Evolutionary conservation across 2,888 invertebrate genomes (phyloP).

Genomic region (Octonoba sinensis): DNA sequence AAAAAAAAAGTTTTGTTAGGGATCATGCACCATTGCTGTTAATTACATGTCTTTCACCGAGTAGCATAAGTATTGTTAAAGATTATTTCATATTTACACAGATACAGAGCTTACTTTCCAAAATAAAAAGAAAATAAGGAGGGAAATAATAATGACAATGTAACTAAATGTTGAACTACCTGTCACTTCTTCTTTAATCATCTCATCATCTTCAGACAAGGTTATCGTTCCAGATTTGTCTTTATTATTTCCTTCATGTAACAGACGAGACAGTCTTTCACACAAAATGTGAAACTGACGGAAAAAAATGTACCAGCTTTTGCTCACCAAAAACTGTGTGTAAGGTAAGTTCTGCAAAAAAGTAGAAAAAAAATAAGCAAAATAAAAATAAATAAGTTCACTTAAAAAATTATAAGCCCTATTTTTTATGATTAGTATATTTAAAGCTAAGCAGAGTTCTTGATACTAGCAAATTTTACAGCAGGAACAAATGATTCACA

Average conservation of each 20-base stretch:
- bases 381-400: not conserved
- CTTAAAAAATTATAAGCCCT: too few relatives aligned
- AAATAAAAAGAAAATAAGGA: not conserved
- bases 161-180: not conserved
- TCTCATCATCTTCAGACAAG: constrained; percentile 2
- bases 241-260: constrained; percentile 20
- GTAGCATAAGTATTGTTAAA: too few relatives aligned
- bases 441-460: too few relatives aligned
- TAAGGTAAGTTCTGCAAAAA: constrained; percentile 77
- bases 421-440: too few relatives aligned
- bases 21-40: too few relatives aligned
- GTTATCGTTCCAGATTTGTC: not conserved
- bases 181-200: not conserved
- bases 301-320: constrained; percentile 96
- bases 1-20: too few relatives aligned
- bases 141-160: too few relatives aligned
- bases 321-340: constrained; percentile 90
- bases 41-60: too few relatives aligned
- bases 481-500: too few relatives aligned
- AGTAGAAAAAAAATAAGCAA: not conserved
- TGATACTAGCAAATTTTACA: too few relatives aligned
- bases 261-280: constrained; percentile 81
- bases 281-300: constrained; percentile 94
- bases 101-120: not conserved
- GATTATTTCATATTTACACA: too few relatives aligned